A percentile compares a stretch with the other conserved stretches of the same genome.
Evolutionary conservation across 2,888 invertebrate genomes (phyloP).

Genomic region (Lysandra coridon): DNA sequence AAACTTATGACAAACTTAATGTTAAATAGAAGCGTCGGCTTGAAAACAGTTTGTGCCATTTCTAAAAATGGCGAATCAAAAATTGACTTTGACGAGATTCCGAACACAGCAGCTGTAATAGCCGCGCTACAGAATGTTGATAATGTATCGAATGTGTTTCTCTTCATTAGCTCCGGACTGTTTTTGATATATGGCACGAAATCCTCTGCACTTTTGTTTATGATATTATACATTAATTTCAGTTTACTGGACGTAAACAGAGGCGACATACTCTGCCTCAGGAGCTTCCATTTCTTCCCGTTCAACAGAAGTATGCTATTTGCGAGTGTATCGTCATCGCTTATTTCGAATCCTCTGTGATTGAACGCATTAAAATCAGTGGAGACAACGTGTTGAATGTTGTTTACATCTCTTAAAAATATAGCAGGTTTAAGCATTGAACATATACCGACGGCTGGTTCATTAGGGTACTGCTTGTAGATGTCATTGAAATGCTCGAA

Average conservation of each 20-base stretch:
- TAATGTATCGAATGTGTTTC: background rate
- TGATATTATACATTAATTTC: slow-evolving; percentile 59
- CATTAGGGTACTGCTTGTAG: slow-evolving; percentile 50
- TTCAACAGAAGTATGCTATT: slow-evolving; percentile 51
- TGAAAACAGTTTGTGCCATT: slow-evolving; percentile 44
- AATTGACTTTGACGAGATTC: slow-evolving; percentile 53
- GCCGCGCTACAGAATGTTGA: slow-evolving; percentile 45
- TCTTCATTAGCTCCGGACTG: background rate
- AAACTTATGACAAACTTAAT: background rate
- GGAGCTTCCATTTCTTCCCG: slow-evolving; percentile 56
- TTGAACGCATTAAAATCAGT: slow-evolving; percentile 50
- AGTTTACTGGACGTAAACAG: slow-evolving; percentile 58
- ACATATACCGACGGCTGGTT: slow-evolving; percentile 43
- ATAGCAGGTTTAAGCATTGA: background rate
- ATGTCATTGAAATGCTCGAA: slow-evolving; percentile 50
- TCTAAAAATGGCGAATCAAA: slow-evolving; percentile 56
- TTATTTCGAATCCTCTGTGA: slow-evolving; percentile 49
- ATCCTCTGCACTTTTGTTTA: slow-evolving; percentile 47
- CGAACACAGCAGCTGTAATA: slow-evolving; percentile 60
- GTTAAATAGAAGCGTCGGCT: slow-evolving; percentile 31
- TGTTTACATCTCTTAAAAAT: slow-evolving; percentile 35
- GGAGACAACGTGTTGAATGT: slow-evolving; percentile 41
- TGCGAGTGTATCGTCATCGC: slow-evolving; percentile 48
- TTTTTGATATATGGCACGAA: background rate
- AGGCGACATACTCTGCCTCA: slow-evolving; percentile 58